phyloP scores from a whole-genome alignment of 2,113 vertebrate genomes.

The Chloropsis hardwickii region DNA sequence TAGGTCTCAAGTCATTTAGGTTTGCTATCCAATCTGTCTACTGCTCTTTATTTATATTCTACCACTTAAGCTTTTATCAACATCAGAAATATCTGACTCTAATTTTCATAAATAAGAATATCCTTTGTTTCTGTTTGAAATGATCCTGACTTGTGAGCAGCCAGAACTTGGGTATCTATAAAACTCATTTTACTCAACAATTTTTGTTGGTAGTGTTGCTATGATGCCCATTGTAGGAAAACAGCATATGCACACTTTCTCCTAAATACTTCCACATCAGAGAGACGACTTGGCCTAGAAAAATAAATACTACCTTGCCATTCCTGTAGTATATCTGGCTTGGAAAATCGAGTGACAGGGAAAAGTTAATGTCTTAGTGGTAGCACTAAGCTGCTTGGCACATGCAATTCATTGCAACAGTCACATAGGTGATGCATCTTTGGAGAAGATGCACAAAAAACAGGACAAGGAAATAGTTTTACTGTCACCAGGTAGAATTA shows the following conservation, averaged over 20 bases:
- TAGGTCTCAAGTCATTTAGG: conserved; percentile 68
- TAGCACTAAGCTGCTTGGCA: neutral
- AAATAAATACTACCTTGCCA: neutral
- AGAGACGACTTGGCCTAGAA: neutral
- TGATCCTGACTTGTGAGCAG: conserved; percentile 17
- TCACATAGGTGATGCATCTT: neutral
- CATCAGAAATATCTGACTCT: conserved; percentile 53
- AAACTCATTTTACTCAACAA: neutral
- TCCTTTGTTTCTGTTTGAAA: conserved; percentile 61
- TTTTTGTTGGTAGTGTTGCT: conserved; percentile 11
- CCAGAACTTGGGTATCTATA: neutral
- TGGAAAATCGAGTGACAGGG: neutral
- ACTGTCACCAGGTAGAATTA: neutral
- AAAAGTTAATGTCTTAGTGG: neutral
- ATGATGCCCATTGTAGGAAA: neutral
- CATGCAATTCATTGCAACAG: fast-evolving
- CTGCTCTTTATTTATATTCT: conserved; percentile 57
- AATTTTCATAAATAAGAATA: conserved; percentile 29
- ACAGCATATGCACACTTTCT: neutral
- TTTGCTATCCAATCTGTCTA: conserved; percentile 49
- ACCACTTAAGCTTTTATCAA: conserved; percentile 49
- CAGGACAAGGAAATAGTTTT: neutral
- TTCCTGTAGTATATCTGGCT: neutral
- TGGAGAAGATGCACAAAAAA: neutral
- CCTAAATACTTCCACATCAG: neutral